Evolutionary conservation across 2,888 invertebrate species (phyloP), one percentile per base, ranked within the genome.

Genomic region (Pseudanteris insignis): DNA sequence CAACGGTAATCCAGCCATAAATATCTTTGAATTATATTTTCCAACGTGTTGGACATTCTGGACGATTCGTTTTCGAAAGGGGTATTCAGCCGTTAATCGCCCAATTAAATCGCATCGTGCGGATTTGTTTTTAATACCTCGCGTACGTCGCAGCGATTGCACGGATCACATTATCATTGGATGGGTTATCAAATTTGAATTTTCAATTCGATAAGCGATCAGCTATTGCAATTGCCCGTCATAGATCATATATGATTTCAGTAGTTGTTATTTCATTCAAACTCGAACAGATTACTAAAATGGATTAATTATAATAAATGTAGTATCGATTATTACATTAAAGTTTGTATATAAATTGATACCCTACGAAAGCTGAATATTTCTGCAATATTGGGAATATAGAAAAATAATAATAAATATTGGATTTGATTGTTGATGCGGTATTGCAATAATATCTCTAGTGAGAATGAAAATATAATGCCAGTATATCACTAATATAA

Each of bases 21-120:
- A 78, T 79, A 79, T 74, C 74, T 68, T 72, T 77, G 78, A 77
- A 76, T 78, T 78, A 77, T 78, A 77, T 76, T 78, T 78, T 76
- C 72, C 69, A 73, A 66, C 71, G 67, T 44, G 67, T 63, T 65
- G 68, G 69, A 67, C 70, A 67, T 67, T 68, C 67, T 63, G 67
- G 67, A 4, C 6, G n/a, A 70, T 71, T 72, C 69, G 71, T 68
- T 65, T 69, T 67, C 51, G 55, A 68, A 26, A 40, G 59, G 63
- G 72, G 70, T 74, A 74, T 79, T 79, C 77, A 76, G 74, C 76
- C 75, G 77, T 78, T 79, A 78, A 79, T 79, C 79, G 79, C 75
- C 75, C 79, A 78, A 79, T 79, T 79, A 79, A 79, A 78, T 78
- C 73, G 77, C 76, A 78, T 75, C 70, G 71, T 67, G 69, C 69